Percentiles rank a stretch among this genome's conserved stretches.
These are phyloP conservation scores for Podotricha telesiphe DNA, from an alignment of 2,888 invertebrate genomes.

Conservation along the genomic window DNA sequence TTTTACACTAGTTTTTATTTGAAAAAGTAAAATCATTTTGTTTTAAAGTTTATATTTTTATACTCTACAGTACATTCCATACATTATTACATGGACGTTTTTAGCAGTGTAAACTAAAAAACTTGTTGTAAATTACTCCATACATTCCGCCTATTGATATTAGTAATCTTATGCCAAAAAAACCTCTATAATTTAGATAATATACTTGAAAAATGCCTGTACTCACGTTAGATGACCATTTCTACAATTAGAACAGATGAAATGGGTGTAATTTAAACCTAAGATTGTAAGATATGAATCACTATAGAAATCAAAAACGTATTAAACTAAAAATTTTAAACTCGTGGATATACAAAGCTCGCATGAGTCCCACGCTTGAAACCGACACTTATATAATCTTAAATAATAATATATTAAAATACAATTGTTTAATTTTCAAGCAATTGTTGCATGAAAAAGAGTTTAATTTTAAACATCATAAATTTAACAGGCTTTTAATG, in stretches of 20 bases:
- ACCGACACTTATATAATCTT: background rate
- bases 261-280: conserved; percentile 4
- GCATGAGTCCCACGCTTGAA: conserved; percentile 4
- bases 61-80: background rate
- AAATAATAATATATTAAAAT: background rate
- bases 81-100: too few species aligned
- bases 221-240: conserved; percentile 43
- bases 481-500: too few species aligned
- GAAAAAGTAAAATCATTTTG: background rate
- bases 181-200: too few species aligned
- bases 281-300: conserved; percentile 10
- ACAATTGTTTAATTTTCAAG: too few species aligned
- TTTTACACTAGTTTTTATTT: background rate
- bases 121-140: too few species aligned
- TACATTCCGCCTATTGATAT: too few species aligned
- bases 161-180: too few species aligned
- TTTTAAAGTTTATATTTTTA: background rate
- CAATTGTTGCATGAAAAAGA: too few species aligned
- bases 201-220: conserved; percentile 43
- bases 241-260: background rate
- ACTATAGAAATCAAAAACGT: conserved; percentile 10
- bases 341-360: background rate
- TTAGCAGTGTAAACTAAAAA: too few species aligned
- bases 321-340: background rate
- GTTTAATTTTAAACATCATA: too few species aligned